Conservation (phyloP, 2,888 invertebrate species). For the Pollenia amentaria region DNA sequence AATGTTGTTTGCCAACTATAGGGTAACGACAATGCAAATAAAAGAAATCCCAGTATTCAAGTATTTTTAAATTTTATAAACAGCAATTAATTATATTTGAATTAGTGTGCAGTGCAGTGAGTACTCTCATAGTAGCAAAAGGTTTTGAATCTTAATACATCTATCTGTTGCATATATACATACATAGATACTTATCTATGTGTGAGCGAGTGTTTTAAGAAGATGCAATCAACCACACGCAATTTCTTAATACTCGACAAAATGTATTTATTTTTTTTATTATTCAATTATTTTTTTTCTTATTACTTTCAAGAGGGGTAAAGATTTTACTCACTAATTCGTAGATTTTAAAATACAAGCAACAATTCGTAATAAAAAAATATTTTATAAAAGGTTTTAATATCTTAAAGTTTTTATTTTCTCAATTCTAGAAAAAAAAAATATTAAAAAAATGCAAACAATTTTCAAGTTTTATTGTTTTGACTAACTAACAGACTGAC, state of each 20-base stretch:
- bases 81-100: slow-evolving; percentile 61
- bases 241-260: slow-evolving; percentile 51
- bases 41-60: slow-evolving; percentile 6
- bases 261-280: slow-evolving; percentile 42
- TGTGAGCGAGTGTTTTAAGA: slow-evolving; percentile 33
- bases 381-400: neutral
- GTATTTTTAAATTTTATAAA: slow-evolving; percentile 35
- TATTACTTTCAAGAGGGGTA: slow-evolving; percentile 18
- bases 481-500: neutral
- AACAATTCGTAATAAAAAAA: slow-evolving; percentile 7
- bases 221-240: slow-evolving; percentile 67
- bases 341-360: slow-evolving; percentile 17
- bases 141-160: slow-evolving; percentile 2
- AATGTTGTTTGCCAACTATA: neutral
- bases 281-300: slow-evolving; percentile 2
- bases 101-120: slow-evolving; percentile 27
- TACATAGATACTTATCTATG: neutral
- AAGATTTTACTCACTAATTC: slow-evolving; percentile 14
- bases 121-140: neutral
- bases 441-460: neutral
- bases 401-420: slow-evolving; percentile 11
- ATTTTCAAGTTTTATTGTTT: slow-evolving; percentile 31
- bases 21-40: neutral
- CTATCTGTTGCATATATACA: slow-evolving; percentile 9
- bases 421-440: neutral